Base-by-base conservation (phyloP, 2,888 invertebrate genomes). In the Trichogramma evanescens region DNA sequence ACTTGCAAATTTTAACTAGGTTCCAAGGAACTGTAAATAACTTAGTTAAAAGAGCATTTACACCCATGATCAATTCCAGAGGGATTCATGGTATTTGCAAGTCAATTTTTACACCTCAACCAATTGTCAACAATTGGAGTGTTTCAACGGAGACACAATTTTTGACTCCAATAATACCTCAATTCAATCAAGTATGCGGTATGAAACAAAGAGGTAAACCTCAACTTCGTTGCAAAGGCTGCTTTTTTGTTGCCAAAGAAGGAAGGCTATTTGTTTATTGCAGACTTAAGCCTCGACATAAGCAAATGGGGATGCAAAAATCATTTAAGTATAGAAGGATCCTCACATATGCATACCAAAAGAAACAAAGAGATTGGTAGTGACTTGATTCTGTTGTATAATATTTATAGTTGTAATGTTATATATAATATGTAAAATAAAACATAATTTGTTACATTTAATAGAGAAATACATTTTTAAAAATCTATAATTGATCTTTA, bases 241-340 rank as follows among this genome's bases (percentile, higher is more conserved):
- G 94, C 73, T 89, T 87, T 70, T 82, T 88, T 70, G 86, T 89
- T 8, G 79, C 82, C 50, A 79, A 88, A 59, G 82, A 89, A 68
- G 84, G 87, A 66, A 82, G 89, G 61, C 72, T 84, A 67, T 89
- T 85, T 75, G 85, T 90, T 49, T 84, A 89, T 66, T 94, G 93
- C 68, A 86, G 86, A 58, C 86, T 86, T 41, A 85, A 85, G 72
- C 87, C 87, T 38, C 83, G 92, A 45, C 93, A 94, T 73, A 93
- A 93, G 72, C 92, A 92, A 78, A 88, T 87, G 84, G 79, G 85
- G 10, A 86, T 87, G 81, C 82, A 84, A 61, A 82, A 85, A 61
- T 83, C 84, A 66, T 86, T 85, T 8, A 83, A 83, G 65, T 88
- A 88, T 68, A 87, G 86, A 13, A 89, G 89, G 86, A 86, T 89